A percentile compares a stretch with the other conserved stretches of the same genome.
Evolutionary conservation across 2,888 invertebrate species (phyloP).

Genomic region (Schizotus pectinicornis): DNA sequence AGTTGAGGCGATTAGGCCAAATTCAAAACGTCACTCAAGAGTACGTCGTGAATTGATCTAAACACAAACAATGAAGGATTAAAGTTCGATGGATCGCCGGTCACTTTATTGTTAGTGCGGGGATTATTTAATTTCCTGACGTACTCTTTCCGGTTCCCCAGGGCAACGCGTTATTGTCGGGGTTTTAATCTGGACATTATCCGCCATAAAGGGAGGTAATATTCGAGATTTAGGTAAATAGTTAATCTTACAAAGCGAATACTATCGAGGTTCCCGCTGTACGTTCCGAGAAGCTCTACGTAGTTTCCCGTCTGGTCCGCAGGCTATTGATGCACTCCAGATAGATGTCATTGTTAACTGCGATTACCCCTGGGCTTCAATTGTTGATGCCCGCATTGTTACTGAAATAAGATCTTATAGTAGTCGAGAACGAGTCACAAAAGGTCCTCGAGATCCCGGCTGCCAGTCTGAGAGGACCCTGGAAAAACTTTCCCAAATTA

Average conservation of each 20-base stretch:
- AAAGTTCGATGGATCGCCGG: too few species aligned
- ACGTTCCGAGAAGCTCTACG: conserved; percentile 7
- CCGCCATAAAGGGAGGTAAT: conserved; percentile 2
- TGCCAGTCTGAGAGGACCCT: not conserved
- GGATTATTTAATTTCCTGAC: too few species aligned
- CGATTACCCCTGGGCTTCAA: conserved; percentile 56
- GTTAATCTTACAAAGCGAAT: conserved; percentile 30
- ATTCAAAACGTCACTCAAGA: not conserved
- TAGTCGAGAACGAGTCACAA: conserved; percentile 19
- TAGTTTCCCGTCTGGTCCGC: conserved; percentile 22
- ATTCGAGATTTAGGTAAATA: conserved; percentile 30
- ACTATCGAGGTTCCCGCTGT: conserved; percentile 19
- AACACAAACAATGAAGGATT: not conserved
- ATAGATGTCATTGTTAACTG: conserved; percentile 52
- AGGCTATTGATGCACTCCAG: conserved; percentile 34
- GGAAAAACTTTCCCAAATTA: conserved; percentile 15
- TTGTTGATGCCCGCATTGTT: conserved; percentile 53
- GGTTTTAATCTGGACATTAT: too few species aligned
- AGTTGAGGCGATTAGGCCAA: too few species aligned
- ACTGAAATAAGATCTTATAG: conserved; percentile 45
- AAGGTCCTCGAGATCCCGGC: conserved; percentile 15
- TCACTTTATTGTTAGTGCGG: too few species aligned
- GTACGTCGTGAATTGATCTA: not conserved
- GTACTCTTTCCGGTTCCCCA: too few species aligned
- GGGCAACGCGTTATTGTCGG: too few species aligned